These are phyloP conservation scores for Pterostichus madidus DNA, from an alignment of 2,888 invertebrate species.

Conservation along the genomic window DNA sequence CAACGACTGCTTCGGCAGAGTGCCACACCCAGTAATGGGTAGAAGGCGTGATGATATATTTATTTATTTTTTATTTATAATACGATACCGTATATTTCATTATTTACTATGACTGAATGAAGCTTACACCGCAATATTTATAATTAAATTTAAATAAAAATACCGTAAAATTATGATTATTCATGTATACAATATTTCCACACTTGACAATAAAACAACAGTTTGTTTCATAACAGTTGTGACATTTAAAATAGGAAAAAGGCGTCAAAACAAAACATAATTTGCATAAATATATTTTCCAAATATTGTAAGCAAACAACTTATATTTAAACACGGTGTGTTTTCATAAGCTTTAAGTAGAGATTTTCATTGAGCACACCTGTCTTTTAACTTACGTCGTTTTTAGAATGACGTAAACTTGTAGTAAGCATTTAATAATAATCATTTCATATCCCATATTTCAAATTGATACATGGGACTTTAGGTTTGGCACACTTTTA, in stretches of 20 bases:
- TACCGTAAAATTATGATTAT: too few relatives aligned
- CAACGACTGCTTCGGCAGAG: too few relatives aligned
- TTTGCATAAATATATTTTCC: slow-evolving; percentile 2
- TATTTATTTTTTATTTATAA: too few relatives aligned
- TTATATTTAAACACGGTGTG: slow-evolving; percentile 12
- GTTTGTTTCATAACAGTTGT: background rate
- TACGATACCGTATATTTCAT: too few relatives aligned
- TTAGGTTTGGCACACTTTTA: slow-evolving; percentile 1
- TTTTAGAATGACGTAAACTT: slow-evolving; percentile 14
- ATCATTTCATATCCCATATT: slow-evolving; percentile 11
- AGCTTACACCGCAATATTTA: too few relatives aligned
- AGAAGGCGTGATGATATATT: too few relatives aligned
- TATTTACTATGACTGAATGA: too few relatives aligned
- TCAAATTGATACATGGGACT: background rate
- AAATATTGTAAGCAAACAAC: slow-evolving; percentile 26
- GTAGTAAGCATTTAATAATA: slow-evolving; percentile 43
- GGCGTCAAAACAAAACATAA: slow-evolving; percentile 14
- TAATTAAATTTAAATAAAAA: too few relatives aligned
- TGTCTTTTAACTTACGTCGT: slow-evolving; percentile 29
- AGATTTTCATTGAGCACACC: slow-evolving; percentile 35
- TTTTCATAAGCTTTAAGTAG: background rate
- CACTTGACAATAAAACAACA: too few relatives aligned
- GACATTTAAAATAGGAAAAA: background rate
- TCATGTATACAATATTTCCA: too few relatives aligned
- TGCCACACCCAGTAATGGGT: too few relatives aligned